phyloP scores from a whole-genome alignment of 2,113 vertebrate species.

The Ageneiosus marmoratus region DNA sequence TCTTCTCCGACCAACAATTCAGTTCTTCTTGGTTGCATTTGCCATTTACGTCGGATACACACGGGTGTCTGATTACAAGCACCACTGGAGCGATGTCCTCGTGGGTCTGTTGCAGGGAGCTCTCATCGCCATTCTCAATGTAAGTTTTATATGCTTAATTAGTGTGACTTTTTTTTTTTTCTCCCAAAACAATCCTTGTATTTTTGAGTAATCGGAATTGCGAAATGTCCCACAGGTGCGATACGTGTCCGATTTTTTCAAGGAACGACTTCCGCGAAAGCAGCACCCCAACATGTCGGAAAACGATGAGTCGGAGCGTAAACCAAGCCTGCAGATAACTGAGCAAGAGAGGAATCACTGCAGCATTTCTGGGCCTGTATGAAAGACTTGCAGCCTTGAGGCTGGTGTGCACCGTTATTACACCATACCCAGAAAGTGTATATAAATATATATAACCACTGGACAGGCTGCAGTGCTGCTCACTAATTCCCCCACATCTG shows the following conservation, averaged over 20 bases:
- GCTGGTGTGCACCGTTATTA: neutral
- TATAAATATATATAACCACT: slow-evolving; percentile 42
- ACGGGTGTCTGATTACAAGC: slow-evolving; percentile 88
- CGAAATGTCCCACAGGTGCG: slow-evolving; percentile 72
- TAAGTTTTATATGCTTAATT: no score
- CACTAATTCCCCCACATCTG: slow-evolving; percentile 10
- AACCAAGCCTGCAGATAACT: slow-evolving; percentile 75
- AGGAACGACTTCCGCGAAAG: slow-evolving; percentile 69
- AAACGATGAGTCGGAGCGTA: slow-evolving; percentile 71
- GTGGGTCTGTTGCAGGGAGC: slow-evolving; percentile 89
- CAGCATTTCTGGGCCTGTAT: slow-evolving; percentile 70
- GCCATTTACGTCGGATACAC: slow-evolving; percentile 91
- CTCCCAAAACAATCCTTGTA: neutral
- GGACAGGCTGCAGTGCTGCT: slow-evolving; percentile 39
- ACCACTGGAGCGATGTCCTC: slow-evolving; percentile 92
- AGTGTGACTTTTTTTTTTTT: slow-evolving; percentile 29
- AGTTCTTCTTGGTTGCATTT: slow-evolving; percentile 90
- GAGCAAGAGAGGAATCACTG: slow-evolving; percentile 78
- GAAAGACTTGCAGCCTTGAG: slow-evolving; percentile 56
- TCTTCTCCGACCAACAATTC: slow-evolving; percentile 86
- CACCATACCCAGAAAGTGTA: slow-evolving; percentile 12
- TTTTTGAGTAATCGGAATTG: neutral
- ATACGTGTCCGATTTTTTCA: slow-evolving; percentile 92
- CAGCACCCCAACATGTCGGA: slow-evolving; percentile 43
- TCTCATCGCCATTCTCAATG: slow-evolving; percentile 83